Evolutionary conservation across 2,113 vertebrate species (phyloP).

Genomic region (Setophaga kirtlandii): DNA sequence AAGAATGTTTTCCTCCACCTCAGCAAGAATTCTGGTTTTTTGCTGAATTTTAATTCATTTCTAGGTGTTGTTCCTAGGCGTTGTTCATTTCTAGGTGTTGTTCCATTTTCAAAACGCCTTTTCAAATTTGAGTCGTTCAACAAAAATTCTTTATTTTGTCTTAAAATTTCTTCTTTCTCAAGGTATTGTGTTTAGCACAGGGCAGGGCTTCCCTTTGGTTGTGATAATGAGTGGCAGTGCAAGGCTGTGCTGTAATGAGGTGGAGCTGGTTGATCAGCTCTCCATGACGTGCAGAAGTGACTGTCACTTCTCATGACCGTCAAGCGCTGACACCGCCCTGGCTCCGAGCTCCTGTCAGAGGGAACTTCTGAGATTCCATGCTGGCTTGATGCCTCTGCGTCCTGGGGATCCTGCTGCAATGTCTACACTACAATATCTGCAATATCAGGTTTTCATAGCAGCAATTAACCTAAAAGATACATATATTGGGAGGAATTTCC

Average conservation of each 20-base stretch:
- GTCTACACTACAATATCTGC: not conserved
- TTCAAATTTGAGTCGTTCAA: not conserved
- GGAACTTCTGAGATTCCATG: not conserved
- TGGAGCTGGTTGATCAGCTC: constrained; percentile 63
- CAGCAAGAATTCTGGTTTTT: not conserved
- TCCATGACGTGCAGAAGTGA: constrained; percentile 18
- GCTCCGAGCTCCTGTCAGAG: not conserved
- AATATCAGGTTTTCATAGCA: not conserved
- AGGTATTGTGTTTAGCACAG: not conserved
- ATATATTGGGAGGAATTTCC: constrained; percentile 31
- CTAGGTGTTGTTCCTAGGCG: not conserved
- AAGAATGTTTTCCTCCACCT: not conserved
- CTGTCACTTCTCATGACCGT: constrained; percentile 30
- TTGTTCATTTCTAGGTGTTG: not conserved
- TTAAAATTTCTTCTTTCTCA: not conserved
- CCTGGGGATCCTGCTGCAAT: constrained; percentile 30
- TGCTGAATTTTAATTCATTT: not conserved
- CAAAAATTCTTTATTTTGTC: not conserved
- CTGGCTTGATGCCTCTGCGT: constrained; percentile 27
- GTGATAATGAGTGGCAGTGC: not conserved
- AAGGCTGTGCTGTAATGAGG: not conserved
- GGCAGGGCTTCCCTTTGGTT: not conserved
- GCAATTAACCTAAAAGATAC: not conserved
- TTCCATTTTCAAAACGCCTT: not conserved
- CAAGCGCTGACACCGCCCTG: constrained; percentile 9